These are phyloP conservation scores for Cephus runcator DNA, from an alignment of 2,888 invertebrate genomes.

Conservation along the genomic window DNA sequence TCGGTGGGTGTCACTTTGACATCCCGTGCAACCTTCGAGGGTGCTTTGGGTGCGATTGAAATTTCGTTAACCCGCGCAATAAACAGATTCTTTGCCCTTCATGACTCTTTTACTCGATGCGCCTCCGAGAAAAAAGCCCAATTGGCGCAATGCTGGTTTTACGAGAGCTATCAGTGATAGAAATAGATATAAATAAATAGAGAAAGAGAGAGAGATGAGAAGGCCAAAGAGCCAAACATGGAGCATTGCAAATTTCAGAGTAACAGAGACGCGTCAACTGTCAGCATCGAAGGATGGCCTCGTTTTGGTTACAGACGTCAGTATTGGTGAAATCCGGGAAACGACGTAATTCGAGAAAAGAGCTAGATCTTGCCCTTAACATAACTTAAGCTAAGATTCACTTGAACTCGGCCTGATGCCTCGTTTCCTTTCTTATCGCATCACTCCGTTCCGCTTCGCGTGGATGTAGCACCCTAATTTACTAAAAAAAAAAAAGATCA, in stretches of 20 bases:
- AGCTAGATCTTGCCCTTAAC: slow-evolving; percentile 20
- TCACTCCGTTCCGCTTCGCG: too few relatives aligned
- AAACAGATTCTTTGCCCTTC: not conserved
- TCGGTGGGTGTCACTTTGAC: slow-evolving; percentile 56
- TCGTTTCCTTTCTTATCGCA: too few relatives aligned
- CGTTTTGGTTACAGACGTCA: slow-evolving; percentile 20
- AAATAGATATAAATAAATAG: not conserved
- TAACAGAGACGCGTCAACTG: not conserved
- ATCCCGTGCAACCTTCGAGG: slow-evolving; percentile 38
- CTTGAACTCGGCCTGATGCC: too few relatives aligned
- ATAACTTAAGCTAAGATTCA: too few relatives aligned
- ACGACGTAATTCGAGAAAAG: slow-evolving; percentile 30
- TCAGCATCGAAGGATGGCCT: slow-evolving; percentile 9
- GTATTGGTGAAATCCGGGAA: slow-evolving; percentile 14
- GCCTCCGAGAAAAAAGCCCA: not conserved
- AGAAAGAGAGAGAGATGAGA: not conserved
- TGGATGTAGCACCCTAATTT: too few relatives aligned
- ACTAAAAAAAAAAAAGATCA: too few relatives aligned
- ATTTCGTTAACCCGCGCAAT: slow-evolving; percentile 46
- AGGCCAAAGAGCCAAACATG: not conserved
- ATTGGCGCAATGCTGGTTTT: too few relatives aligned
- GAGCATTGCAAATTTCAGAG: not conserved
- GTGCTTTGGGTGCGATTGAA: slow-evolving; percentile 33
- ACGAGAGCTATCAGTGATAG: too few relatives aligned
- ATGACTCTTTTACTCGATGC: not conserved